Conservation (phyloP, 2,888 invertebrate species). For the Drosophila mettleri region DNA sequence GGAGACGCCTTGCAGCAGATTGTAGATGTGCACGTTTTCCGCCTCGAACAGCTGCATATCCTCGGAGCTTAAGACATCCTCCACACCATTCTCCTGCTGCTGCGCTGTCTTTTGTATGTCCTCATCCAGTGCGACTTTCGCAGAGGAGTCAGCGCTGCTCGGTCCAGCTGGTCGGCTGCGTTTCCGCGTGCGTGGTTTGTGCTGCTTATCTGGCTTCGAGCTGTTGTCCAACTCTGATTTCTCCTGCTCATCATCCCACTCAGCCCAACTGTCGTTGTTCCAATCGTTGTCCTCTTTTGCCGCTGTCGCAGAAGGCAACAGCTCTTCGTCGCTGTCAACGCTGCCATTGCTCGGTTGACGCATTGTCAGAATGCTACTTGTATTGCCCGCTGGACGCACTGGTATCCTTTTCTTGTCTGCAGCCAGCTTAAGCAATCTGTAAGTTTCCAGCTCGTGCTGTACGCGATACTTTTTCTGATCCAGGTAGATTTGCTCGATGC, state of each 20-base stretch:
- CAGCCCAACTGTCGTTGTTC: slow-evolving; percentile 64
- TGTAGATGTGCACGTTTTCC: slow-evolving; percentile 94
- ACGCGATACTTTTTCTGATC: slow-evolving; percentile 95
- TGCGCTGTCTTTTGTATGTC: slow-evolving; percentile 82
- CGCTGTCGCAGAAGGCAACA: slow-evolving; percentile 1
- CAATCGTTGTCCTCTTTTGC: slow-evolving; percentile 56
- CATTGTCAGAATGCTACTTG: slow-evolving; percentile 46
- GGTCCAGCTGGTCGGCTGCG: slow-evolving; percentile 37
- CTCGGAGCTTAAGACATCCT: slow-evolving; percentile 89
- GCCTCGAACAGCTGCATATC: slow-evolving; percentile 97
- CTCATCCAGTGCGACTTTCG: slow-evolving; percentile 83
- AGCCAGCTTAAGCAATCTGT: slow-evolving; percentile 91
- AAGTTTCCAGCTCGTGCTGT: slow-evolving; percentile 93
- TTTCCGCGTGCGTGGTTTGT: slow-evolving; percentile 55
- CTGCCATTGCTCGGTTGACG: slow-evolving; percentile 39
- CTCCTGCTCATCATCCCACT: slow-evolving; percentile 53
- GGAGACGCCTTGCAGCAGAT: slow-evolving; percentile 94
- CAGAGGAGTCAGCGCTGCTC: slow-evolving; percentile 56
- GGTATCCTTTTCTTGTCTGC: slow-evolving; percentile 82
- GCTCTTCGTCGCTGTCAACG: slow-evolving; percentile 52
- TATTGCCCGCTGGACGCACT: slow-evolving; percentile 78
- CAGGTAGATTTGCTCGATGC: slow-evolving; percentile 94
- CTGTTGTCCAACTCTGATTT: slow-evolving; percentile 6
- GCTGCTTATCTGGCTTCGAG: slow-evolving; percentile 22
- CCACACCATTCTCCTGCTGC: slow-evolving; percentile 77